A percentile compares a stretch with the other conserved stretches of the same genome.
Evolutionary conservation across 2,888 invertebrate species (phyloP).

Genomic region (Petrolisthes cinctipes): DNA sequence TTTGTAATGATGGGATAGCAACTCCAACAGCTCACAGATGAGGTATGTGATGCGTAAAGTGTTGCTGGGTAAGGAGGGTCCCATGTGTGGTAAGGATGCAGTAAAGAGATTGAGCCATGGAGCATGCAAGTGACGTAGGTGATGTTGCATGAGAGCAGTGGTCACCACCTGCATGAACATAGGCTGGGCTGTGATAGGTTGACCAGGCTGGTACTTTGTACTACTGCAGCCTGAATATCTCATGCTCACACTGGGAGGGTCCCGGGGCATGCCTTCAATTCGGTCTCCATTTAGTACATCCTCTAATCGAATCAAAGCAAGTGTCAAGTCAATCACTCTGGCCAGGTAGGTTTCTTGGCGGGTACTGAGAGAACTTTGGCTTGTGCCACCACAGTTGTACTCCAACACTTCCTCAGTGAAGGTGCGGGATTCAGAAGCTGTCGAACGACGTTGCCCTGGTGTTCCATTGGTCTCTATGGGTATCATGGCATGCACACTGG

Average conservation of each 20-base stretch:
- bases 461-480: conserved; percentile 4
- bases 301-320: conserved; percentile 82
- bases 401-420: conserved; percentile 60
- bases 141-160: conserved; percentile 73
- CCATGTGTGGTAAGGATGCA: conserved; percentile 84
- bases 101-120: conserved; percentile 87
- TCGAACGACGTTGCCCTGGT: conserved; percentile 70
- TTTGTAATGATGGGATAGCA: conserved; percentile 71
- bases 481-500: conserved; percentile 78
- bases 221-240: conserved; percentile 55
- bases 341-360: conserved; percentile 62
- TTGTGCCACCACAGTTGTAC: conserved; percentile 52
- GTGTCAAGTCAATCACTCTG: conserved; percentile 72
- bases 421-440: conserved; percentile 66
- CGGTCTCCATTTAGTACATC: conserved; percentile 75
- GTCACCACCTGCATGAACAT: conserved; percentile 85
- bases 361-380: conserved; percentile 20
- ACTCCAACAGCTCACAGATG: conserved; percentile 83
- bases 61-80: conserved; percentile 81
- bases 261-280: conserved; percentile 34
- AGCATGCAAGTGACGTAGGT: conserved; percentile 81
- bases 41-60: conserved; percentile 84
- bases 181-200: conserved; percentile 82
- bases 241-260: conserved; percentile 55
- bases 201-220: conserved; percentile 74